Evolutionary conservation across 2,888 invertebrate species (phyloP), one percentile per base, ranked within the genome.

Genomic region (Drosophila limbata): DNA sequence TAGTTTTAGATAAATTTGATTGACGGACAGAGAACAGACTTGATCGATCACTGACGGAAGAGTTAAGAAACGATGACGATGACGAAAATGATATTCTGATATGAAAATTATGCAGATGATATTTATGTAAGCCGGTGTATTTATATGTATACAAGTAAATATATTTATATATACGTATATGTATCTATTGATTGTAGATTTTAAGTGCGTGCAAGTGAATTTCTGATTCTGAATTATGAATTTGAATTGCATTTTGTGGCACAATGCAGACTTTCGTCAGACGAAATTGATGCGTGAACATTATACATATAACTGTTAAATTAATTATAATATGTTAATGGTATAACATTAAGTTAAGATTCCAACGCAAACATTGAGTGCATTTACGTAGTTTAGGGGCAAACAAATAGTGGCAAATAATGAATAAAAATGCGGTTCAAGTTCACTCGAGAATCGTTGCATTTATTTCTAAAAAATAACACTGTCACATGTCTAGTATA

Each of bases 181-280:
- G 42, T 57, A 66, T 69, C 66, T 83, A 77, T 76, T 66, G 59
- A 81, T 68, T 69, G 67, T 81, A 81, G 81, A 64, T 69, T 42
- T 61, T 81, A 83, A 81, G 83, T 83, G 79, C 74, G 73, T 71
- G 83, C 83, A 81, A 78, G 73, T 62, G 68, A 33, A 51, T 62
- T 62, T 62, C 62, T 42, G 28, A 48, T 56, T 64, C 42, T 48
- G 13, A 57, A 50, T 50, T 60, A 11, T 35, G 33, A 51, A 21
- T 44, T 52, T 44, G 9, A 33, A 52, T 40, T 21, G 56, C 25
- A 35, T 72, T 45, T 44, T 47, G 39, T 52, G 40, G 33, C 53
- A 67, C 52, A 55, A 19, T 47, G 28, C 25, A 47, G 42, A 28
- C 45, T 60, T 80, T 84, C 82, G 82, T 82, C 62, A 75, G 59